These are phyloP conservation scores for Euthynnus affinis DNA, from an alignment of 2,797 vertebrate species.

Conservation along the genomic window DNA sequence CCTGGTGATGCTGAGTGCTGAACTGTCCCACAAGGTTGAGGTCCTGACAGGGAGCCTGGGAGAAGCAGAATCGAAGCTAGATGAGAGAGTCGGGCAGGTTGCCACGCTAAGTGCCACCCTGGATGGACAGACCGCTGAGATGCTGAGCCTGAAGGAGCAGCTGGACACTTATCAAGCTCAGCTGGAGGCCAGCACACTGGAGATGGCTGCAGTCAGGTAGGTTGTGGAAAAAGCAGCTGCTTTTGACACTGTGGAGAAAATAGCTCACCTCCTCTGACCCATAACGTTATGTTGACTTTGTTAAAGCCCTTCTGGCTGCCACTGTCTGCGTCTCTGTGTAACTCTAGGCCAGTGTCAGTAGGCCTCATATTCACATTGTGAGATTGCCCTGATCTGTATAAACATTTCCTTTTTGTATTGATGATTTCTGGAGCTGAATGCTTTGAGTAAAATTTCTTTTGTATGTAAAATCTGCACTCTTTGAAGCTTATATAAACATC, in stretches of 20 bases:
- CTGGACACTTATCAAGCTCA: slow-evolving; percentile 60
- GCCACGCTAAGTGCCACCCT: slow-evolving; percentile 48
- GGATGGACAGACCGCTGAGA: slow-evolving; percentile 60
- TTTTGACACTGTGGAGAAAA: slow-evolving; percentile 58
- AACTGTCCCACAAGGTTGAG: slow-evolving; percentile 66
- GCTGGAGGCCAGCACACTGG: slow-evolving; percentile 62
- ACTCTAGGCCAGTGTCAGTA: slow-evolving; percentile 13
- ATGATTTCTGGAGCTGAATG: slow-evolving; percentile 37
- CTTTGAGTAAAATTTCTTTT: slow-evolving; percentile 20
- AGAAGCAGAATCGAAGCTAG: slow-evolving; percentile 56
- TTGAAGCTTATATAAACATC: slow-evolving; percentile 35
- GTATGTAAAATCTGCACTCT: slow-evolving; percentile 15
- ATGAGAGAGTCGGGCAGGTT: slow-evolving; percentile 43
- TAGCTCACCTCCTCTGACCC: slow-evolving; percentile 75
- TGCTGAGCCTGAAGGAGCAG: slow-evolving; percentile 65
- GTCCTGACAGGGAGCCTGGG: slow-evolving; percentile 50
- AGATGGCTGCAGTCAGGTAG: slow-evolving; percentile 75
- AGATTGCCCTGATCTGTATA: slow-evolving; percentile 47
- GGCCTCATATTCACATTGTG: slow-evolving; percentile 37
- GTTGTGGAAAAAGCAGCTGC: not conserved
- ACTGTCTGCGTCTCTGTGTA: slow-evolving; percentile 52
- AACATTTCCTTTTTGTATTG: slow-evolving; percentile 45
- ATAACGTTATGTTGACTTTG: slow-evolving; percentile 73
- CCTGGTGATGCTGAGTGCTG: slow-evolving; percentile 45
- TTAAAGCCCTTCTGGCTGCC: slow-evolving; percentile 66